Base-by-base conservation (phyloP, 2,113 vertebrate species). In the Electrona antarctica region DNA sequence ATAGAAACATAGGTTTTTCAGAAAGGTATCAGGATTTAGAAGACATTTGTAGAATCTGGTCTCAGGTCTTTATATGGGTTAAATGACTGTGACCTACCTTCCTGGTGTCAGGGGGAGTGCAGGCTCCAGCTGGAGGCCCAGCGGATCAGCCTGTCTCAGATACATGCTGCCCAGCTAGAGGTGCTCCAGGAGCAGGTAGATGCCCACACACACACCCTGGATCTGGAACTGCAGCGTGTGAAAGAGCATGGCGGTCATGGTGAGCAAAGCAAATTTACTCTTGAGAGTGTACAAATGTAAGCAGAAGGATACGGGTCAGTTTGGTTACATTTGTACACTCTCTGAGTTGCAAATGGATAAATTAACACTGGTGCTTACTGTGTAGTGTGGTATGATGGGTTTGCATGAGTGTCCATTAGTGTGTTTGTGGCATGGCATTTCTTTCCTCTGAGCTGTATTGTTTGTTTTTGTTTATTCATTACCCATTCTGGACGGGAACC, bases 61-160 rank as follows among this genome's bases (percentile, higher is more conserved):
- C 2, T 21, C 21, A 21, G 21, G 21, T 21, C 21, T 21, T 21
- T 21, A 21, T 21, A 21, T 21, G 21, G 21, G 7, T 58, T 73
- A 51, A 74, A 33, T 7, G 13, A 15, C n/a, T 51, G 49, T 52
- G 58, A 1, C 60, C 46, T 49, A 12, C 68, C 12, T 75, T 65
- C n/a, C 6, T 60, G 33, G 52, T 51, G 6, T 71, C 80, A 98
- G 97, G 92, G 84, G 60, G 96, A 98, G 79, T 94, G 96, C 83
- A 89, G 89, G 63, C 92, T 99, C 13, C 96, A 95, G 77, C 90
- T 97, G 93, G 96, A 97, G 90, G 97, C 97, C 13, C 97, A 97
- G 60, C 93, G 93, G 50, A 92, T 99, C 89, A 98, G 97, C 78
- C 91, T 98, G 0, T 94, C 95, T 79, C 91, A 98, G 90, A 96